These are phyloP conservation scores for Acomys russatus DNA, from an alignment of 2,797 vertebrate species.

Conservation along the genomic window DNA sequence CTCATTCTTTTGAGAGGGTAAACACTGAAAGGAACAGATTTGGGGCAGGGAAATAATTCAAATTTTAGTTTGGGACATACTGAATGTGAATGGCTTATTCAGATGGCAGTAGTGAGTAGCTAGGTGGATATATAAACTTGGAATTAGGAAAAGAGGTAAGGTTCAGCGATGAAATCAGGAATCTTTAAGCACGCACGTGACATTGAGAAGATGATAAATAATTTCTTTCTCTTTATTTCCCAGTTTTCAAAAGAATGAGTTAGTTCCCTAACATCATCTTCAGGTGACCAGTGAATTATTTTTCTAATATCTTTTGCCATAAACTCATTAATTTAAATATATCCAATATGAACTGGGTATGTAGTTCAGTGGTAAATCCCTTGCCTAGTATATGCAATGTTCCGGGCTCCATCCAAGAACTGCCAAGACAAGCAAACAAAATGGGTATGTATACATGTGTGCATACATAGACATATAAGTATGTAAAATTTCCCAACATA, in stretches of 20 bases:
- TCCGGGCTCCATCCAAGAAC: background rate
- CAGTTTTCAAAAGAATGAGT: constrained; percentile 31
- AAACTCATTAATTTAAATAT: constrained; percentile 38
- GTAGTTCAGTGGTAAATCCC: background rate
- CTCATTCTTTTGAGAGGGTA: background rate
- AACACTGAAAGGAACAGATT: constrained; percentile 7
- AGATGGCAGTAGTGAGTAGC: background rate
- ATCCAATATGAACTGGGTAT: background rate
- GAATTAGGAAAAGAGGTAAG: background rate
- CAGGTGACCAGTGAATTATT: background rate
- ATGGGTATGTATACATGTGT: background rate
- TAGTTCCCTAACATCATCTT: background rate
- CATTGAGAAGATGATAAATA: background rate
- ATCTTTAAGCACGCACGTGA: background rate
- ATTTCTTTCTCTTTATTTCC: constrained; percentile 21
- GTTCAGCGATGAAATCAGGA: background rate
- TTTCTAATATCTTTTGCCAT: background rate
- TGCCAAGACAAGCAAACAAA: background rate
- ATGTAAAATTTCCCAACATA: background rate
- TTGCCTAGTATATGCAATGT: background rate
- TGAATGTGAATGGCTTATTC: background rate
- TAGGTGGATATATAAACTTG: background rate
- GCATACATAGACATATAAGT: background rate
- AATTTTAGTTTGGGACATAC: constrained; percentile 7
- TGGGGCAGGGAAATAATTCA: background rate